Evolutionary conservation across 2,888 invertebrate species (phyloP).

Genomic region (Adelphocoris suturalis): DNA sequence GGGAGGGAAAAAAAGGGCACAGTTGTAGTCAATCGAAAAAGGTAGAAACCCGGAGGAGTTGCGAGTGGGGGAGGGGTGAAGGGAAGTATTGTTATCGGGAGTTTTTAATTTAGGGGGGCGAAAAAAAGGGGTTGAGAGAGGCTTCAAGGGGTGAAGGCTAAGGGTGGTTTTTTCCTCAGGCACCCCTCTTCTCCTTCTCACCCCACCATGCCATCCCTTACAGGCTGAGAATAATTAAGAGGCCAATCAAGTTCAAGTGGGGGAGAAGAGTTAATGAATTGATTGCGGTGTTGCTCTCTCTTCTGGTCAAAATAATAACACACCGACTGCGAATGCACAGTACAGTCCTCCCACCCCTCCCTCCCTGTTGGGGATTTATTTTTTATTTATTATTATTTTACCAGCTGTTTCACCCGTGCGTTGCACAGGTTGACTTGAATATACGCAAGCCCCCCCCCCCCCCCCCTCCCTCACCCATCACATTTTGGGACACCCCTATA

Average conservation of each 20-base stretch:
- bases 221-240: slow-evolving; percentile 67
- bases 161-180: slow-evolving; percentile 65
- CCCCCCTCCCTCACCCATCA: too few relatives aligned
- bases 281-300: slow-evolving; percentile 61
- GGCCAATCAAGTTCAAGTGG: slow-evolving; percentile 65
- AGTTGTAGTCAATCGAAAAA: slow-evolving; percentile 68
- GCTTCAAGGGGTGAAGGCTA: slow-evolving; percentile 56
- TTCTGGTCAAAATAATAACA: slow-evolving; percentile 29
- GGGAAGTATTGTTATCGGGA: slow-evolving; percentile 63
- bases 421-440: too few relatives aligned
- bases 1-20: slow-evolving; percentile 52
- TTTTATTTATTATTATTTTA: too few relatives aligned
- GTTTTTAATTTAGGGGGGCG: slow-evolving; percentile 63
- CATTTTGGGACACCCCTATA: too few relatives aligned
- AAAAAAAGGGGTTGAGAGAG: slow-evolving; percentile 41
- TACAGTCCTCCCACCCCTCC: too few relatives aligned
- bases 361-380: too few relatives aligned
- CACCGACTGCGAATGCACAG: too few relatives aligned
- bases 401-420: too few relatives aligned
- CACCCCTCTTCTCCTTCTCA: not conserved
- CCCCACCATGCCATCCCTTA: not conserved
- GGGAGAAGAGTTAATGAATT: slow-evolving; percentile 60
- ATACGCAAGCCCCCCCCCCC: too few relatives aligned
- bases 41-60: not conserved
- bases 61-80: not conserved